These are phyloP conservation scores for Epinotia demarniana DNA, from an alignment of 2,888 invertebrate species.

Conservation along the genomic window DNA sequence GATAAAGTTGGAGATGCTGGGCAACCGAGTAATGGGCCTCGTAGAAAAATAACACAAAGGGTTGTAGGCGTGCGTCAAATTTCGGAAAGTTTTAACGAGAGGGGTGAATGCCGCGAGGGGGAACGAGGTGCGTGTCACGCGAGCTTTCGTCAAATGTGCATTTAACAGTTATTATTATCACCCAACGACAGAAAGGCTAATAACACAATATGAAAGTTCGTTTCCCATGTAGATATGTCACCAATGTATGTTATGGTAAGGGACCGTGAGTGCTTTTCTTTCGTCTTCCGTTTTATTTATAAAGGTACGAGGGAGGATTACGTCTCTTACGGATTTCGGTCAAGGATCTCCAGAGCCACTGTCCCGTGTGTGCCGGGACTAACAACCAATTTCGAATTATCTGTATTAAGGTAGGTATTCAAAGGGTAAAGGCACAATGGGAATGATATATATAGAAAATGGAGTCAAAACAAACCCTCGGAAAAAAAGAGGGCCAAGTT, in stretches of 20 bases:
- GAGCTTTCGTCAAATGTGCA: conserved; percentile 69
- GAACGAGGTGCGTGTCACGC: conserved; percentile 67
- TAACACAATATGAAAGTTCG: conserved; percentile 49
- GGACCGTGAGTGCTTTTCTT: conserved; percentile 28
- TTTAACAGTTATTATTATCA: conserved; percentile 67
- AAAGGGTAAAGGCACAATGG: conserved; percentile 17
- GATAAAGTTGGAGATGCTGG: conserved; percentile 64
- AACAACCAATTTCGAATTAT: conserved; percentile 23
- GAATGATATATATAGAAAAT: conserved; percentile 15
- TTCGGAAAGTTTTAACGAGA: conserved; percentile 79
- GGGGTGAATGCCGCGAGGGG: conserved; percentile 61
- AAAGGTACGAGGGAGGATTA: conserved; percentile 34
- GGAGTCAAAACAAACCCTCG: neutral
- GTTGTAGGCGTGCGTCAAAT: conserved; percentile 74
- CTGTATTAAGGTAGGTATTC: conserved; percentile 24
- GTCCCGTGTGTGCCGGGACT: conserved; percentile 7
- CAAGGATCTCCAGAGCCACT: conserved; percentile 21
- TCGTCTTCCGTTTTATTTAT: conserved; percentile 36
- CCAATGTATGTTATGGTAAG: conserved; percentile 34
- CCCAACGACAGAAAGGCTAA: conserved; percentile 52
- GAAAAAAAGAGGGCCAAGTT: neutral
- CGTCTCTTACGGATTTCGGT: conserved; percentile 30
- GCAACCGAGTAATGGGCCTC: conserved; percentile 60
- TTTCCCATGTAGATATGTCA: conserved; percentile 12
- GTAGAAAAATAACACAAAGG: conserved; percentile 74